phyloP scores from a whole-genome alignment of 1,140 invertebrate genomes.

The Psix sp. region DNA sequence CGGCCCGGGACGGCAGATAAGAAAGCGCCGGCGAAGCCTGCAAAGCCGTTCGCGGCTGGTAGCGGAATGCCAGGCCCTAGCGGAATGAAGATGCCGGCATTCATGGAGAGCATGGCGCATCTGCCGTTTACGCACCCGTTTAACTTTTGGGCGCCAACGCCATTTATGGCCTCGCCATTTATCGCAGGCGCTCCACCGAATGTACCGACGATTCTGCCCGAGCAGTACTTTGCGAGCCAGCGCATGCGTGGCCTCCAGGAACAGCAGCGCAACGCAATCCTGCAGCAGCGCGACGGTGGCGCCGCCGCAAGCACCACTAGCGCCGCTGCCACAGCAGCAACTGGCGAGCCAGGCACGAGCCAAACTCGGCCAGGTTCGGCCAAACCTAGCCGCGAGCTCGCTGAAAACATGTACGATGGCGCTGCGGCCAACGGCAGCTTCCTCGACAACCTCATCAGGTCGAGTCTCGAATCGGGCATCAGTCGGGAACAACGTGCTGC shows the following conservation, averaged over 20 bases:
- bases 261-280: slow-evolving; percentile 77
- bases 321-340: neutral
- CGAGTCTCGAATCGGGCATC: slow-evolving; percentile 83
- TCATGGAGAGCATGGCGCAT: slow-evolving; percentile 78
- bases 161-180: slow-evolving; percentile 82
- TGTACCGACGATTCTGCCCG: slow-evolving; percentile 78
- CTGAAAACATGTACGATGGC: slow-evolving; percentile 80
- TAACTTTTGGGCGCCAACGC: slow-evolving; percentile 79
- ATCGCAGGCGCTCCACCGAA: slow-evolving; percentile 70
- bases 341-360: slow-evolving; percentile 64
- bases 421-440: slow-evolving; percentile 85
- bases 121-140: slow-evolving; percentile 81
- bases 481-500: slow-evolving; percentile 68
- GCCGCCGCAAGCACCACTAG: slow-evolving; percentile 13
- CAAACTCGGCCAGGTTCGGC: slow-evolving; percentile 65
- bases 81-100: slow-evolving; percentile 82
- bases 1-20: slow-evolving; percentile 73
- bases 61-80: slow-evolving; percentile 78
- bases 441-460: slow-evolving; percentile 88
- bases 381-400: slow-evolving; percentile 80
- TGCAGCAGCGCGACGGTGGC: slow-evolving; percentile 59
- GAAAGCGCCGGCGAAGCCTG: slow-evolving; percentile 80
- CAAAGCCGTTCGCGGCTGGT: slow-evolving; percentile 80
- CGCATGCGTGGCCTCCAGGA: slow-evolving; percentile 88
- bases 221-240: slow-evolving; percentile 86